Evolutionary conservation across 2,797 vertebrate species (phyloP).

Genomic region (Pygocentrus nattereri): DNA sequence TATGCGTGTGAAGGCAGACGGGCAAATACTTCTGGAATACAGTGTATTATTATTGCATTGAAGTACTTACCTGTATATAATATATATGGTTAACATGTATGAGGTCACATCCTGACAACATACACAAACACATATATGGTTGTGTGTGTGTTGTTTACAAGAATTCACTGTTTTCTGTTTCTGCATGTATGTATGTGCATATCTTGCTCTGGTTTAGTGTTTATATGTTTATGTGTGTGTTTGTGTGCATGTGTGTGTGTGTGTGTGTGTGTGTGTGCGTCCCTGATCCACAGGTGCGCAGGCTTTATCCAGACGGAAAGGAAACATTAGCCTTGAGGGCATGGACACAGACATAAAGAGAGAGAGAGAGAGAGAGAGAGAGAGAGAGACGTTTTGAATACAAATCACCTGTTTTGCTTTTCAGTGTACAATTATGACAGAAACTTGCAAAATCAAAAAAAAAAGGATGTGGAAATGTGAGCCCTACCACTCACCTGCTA

Average conservation of each 20-base stretch:
- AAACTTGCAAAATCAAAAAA: slow-evolving; percentile 81
- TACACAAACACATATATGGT: slow-evolving; percentile 30
- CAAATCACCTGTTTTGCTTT: slow-evolving; percentile 74
- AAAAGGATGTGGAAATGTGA: too few species aligned
- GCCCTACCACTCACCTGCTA: too few species aligned
- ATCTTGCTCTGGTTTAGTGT: slow-evolving; percentile 28
- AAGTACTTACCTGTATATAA: too few species aligned
- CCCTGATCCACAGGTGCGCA: slow-evolving; percentile 79
- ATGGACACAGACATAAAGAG: slow-evolving; percentile 64
- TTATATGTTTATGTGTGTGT: slow-evolving; percentile 41
- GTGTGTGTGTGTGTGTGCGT: slow-evolving; percentile 45
- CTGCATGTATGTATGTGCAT: slow-evolving; percentile 26
- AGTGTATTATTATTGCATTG: too few species aligned
- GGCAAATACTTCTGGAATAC: too few species aligned
- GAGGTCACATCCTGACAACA: background rate
- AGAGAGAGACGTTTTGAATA: slow-evolving; percentile 78
- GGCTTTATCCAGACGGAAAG: slow-evolving; percentile 67
- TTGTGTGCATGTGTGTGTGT: slow-evolving; percentile 41
- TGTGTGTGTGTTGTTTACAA: slow-evolving; percentile 37
- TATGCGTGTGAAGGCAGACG: too few species aligned
- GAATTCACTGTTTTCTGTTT: too few species aligned
- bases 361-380: slow-evolving; percentile 52
- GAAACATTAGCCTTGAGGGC: slow-evolving; percentile 77
- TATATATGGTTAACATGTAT: background rate
- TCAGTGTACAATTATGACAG: slow-evolving; percentile 73